A percentile compares a stretch with the other conserved stretches of the same genome.
phyloP scores from a whole-genome alignment of 2,113 vertebrate species.

The Gnathonemus echidnorhynchus region DNA sequence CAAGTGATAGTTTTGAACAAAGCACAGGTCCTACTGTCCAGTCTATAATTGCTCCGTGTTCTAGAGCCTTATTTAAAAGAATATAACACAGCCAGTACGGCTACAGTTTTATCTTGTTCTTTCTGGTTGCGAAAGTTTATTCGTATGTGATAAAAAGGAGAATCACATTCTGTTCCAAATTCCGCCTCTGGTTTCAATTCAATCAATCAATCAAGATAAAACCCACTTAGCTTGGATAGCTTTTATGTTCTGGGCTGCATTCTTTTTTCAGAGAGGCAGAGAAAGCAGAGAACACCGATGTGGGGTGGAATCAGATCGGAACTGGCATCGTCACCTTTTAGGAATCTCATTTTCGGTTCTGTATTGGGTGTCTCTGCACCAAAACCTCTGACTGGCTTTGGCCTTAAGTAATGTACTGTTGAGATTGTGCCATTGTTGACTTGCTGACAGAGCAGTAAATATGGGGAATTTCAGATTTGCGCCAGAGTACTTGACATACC shows the following conservation, averaged over 20 bases:
- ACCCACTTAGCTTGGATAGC: neutral
- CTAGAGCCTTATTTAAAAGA: neutral
- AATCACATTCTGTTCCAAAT: neutral
- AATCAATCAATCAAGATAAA: neutral
- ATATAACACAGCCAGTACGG: neutral
- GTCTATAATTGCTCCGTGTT: neutral
- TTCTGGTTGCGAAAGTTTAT: neutral
- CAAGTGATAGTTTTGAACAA: neutral
- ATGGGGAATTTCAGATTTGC: neutral
- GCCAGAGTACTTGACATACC: neutral
- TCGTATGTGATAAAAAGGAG: neutral
- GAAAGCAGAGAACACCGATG: neutral
- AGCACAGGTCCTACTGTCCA: neutral
- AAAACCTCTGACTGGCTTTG: neutral
- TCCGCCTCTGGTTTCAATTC: neutral
- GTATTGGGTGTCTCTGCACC: neutral
- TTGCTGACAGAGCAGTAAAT: neutral
- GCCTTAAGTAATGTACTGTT: neutral
- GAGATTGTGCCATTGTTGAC: neutral
- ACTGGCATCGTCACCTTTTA: neutral
- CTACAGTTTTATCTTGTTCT: neutral
- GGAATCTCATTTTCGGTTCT: neutral
- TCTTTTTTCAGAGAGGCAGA: neutral
- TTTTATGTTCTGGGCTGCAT: neutral
- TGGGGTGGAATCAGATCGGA: neutral